Percentiles rank a stretch among this genome's conserved stretches.
Evolutionary conservation across 2,888 invertebrate species (phyloP).

Genomic region (Eurois occulta): DNA sequence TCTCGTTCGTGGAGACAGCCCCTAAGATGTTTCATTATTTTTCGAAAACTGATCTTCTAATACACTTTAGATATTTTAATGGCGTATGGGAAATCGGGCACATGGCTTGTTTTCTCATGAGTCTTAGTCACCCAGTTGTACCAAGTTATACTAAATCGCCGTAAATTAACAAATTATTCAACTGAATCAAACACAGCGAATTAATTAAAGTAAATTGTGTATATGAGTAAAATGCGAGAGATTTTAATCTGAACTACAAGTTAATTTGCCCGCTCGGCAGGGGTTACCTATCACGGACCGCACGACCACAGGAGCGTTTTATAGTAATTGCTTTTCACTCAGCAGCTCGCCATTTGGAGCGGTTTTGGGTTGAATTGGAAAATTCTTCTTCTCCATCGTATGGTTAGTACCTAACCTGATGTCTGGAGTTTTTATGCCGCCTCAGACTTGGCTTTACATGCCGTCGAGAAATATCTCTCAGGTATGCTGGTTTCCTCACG

Average conservation of each 20-base stretch:
- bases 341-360: neutral
- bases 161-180: slow-evolving; percentile 12
- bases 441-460: too few relatives aligned
- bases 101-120: neutral
- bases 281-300: slow-evolving; percentile 49
- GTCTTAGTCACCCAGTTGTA: neutral
- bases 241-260: slow-evolving; percentile 52
- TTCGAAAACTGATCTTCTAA: neutral
- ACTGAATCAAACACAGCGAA: slow-evolving; percentile 20
- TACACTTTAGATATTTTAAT: neutral
- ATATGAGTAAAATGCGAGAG: slow-evolving; percentile 5
- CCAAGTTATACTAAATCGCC: neutral
- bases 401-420: too few relatives aligned
- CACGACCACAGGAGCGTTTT: slow-evolving; percentile 34
- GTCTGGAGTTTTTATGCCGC: too few relatives aligned
- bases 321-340: slow-evolving; percentile 50
- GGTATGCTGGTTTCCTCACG: too few relatives aligned
- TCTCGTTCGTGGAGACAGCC: too few relatives aligned
- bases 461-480: too few relatives aligned
- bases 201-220: slow-evolving; percentile 38
- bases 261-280: slow-evolving; percentile 35
- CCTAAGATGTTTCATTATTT: neutral
- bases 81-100: neutral
- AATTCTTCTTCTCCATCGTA: too few relatives aligned
- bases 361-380: slow-evolving; percentile 1